Evolutionary conservation across 2,113 vertebrate genomes (phyloP).

Genomic region (Microtus pennsylvanicus): DNA sequence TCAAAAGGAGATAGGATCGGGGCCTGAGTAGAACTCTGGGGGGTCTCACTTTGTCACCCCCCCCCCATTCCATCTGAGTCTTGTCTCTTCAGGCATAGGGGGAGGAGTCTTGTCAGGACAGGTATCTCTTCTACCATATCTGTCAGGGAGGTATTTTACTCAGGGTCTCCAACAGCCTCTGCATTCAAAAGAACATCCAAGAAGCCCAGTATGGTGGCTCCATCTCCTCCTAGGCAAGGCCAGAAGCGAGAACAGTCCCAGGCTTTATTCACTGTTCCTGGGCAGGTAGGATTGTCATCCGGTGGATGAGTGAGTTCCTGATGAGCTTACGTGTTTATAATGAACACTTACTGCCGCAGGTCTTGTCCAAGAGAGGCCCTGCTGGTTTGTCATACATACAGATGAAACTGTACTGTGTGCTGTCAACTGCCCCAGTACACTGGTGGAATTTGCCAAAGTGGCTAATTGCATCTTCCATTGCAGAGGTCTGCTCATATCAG

Average conservation of each 20-base stretch:
- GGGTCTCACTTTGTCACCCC: background rate
- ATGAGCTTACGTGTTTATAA: background rate
- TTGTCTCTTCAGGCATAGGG: background rate
- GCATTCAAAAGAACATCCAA: background rate
- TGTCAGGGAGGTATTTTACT: background rate
- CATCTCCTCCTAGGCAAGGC: accelerated
- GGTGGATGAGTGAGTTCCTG: background rate
- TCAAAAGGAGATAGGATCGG: slow-evolving; percentile 41
- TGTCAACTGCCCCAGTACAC: background rate
- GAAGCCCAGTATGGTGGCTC: accelerated
- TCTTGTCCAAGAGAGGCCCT: background rate
- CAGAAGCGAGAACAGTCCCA: accelerated
- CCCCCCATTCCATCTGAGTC: background rate
- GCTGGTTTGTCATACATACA: accelerated
- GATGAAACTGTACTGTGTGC: too few species aligned
- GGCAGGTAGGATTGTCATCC: too few species aligned
- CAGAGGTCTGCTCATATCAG: too few species aligned
- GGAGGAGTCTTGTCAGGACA: background rate
- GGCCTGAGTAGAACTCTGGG: background rate
- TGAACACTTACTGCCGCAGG: accelerated
- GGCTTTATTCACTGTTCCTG: accelerated
- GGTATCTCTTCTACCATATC: slow-evolving; percentile 41
- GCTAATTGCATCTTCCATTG: background rate
- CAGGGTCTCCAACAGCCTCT: background rate
- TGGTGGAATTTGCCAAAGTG: background rate